These are phyloP conservation scores for Antennarius maculatus DNA, from an alignment of 2,797 vertebrate genomes.

Conservation along the genomic window DNA sequence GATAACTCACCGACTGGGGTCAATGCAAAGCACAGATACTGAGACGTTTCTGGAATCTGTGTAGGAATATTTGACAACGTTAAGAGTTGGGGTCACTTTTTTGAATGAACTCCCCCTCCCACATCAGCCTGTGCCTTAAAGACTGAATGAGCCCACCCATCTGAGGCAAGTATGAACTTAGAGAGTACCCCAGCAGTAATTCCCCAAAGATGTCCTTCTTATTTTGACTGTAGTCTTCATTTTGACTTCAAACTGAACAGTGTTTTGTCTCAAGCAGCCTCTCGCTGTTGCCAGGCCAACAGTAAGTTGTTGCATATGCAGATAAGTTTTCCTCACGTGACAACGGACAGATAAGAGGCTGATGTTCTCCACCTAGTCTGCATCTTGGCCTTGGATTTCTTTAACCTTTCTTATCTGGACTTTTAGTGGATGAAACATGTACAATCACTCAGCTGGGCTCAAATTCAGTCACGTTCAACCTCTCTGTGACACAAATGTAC, in stretches of 20 bases:
- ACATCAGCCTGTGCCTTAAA: constrained; percentile 69
- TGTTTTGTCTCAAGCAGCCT: constrained; percentile 76
- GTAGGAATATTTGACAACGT: constrained; percentile 47
- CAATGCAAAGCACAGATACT: constrained; percentile 50
- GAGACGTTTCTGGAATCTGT: constrained; percentile 61
- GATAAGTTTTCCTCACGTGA: constrained; percentile 58
- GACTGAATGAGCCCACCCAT: constrained; percentile 46
- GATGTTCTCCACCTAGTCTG: constrained; percentile 32
- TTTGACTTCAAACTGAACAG: constrained; percentile 72
- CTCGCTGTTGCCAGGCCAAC: constrained; percentile 54
- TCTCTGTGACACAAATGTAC: constrained; percentile 23
- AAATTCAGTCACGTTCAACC: constrained; percentile 36
- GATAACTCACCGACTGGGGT: constrained; percentile 47
- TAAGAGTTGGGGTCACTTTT: constrained; percentile 26
- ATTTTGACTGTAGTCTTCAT: constrained; percentile 77
- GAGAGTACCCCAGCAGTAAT: constrained; percentile 31
- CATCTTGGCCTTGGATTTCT: constrained; percentile 58
- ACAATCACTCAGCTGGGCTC: constrained; percentile 46
- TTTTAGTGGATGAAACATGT: constrained; percentile 48
- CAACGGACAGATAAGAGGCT: constrained; percentile 43
- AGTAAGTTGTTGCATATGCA: constrained; percentile 48
- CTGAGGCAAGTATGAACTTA: constrained; percentile 40
- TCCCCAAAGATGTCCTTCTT: constrained; percentile 44
- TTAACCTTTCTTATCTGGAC: constrained; percentile 54
- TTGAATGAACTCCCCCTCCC: constrained; percentile 42